These are phyloP conservation scores for Protonemura montana DNA, from an alignment of 2,888 invertebrate genomes.

Conservation along the genomic window DNA sequence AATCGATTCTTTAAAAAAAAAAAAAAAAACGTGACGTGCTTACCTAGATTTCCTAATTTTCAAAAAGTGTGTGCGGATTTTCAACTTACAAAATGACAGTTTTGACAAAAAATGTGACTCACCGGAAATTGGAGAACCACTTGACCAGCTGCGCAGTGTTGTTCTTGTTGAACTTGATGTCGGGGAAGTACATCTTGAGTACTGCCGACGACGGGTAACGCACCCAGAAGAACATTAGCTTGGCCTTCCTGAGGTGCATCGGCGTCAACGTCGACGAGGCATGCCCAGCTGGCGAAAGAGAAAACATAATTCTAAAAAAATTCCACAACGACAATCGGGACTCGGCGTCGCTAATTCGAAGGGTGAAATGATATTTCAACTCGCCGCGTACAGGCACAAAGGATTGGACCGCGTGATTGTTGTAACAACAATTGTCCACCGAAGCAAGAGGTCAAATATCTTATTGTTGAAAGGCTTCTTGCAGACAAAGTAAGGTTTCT, in stretches of 20 bases:
- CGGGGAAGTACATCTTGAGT: constrained; percentile 99
- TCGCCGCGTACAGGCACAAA: not conserved
- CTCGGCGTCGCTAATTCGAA: not conserved
- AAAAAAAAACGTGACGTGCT: not conserved
- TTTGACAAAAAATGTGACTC: constrained; percentile 59
- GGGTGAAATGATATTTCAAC: not conserved
- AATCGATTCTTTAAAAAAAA: constrained; percentile 8
- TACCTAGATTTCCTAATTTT: not conserved
- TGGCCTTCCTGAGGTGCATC: constrained; percentile 99
- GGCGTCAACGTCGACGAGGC: constrained; percentile 97
- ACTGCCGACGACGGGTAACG: constrained; percentile 98
- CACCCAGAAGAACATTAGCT: constrained; percentile 99
- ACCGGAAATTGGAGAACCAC: constrained; percentile 99
- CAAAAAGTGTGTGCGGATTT: not conserved
- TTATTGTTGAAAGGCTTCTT: not conserved
- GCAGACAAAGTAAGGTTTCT: not conserved
- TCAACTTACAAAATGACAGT: no score
- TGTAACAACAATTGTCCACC: not conserved
- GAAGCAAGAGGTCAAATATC: constrained; percentile 7
- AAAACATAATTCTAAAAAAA: not conserved
- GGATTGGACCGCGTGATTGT: not conserved
- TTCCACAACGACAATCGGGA: no score
- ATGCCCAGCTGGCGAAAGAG: constrained; percentile 80
- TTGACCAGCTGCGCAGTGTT: constrained; percentile 99
- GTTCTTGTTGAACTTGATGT: constrained; percentile 99